Percentiles rank a stretch among this genome's conserved stretches.
phyloP scores from a whole-genome alignment of 37 sponge, comb jelly and placozoan genomes.

The Axinella damicornis region DNA sequence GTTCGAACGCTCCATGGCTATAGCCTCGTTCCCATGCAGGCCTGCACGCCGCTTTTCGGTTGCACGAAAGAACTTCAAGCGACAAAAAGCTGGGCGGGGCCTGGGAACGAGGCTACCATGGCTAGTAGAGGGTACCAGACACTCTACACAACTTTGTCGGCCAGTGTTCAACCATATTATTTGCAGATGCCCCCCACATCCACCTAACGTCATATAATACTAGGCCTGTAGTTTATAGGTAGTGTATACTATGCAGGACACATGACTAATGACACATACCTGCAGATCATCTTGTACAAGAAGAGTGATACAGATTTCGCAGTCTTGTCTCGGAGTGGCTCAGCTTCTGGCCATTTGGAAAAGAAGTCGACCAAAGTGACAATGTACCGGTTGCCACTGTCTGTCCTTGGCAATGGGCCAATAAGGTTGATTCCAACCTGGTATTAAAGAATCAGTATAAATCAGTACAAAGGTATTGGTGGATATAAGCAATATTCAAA shows the following conservation, averaged over 20 bases:
- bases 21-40: no score
- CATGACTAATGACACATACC: conserved; percentile 24
- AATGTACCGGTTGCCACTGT: conserved; percentile 35
- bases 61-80: no score
- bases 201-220: not conserved
- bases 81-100: no score
- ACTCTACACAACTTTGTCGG: no score
- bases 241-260: conserved; percentile 10
- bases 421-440: conserved; percentile 56
- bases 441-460: not conserved
- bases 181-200: not conserved
- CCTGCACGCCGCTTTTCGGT: no score
- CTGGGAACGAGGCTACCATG: no score
- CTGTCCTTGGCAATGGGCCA: conserved; percentile 42
- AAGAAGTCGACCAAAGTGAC: conserved; percentile 49
- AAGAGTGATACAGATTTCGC: conserved; percentile 37
- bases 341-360: conserved; percentile 61
- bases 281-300: conserved; percentile 46
- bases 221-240: not conserved
- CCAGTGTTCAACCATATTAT: conserved; percentile 1
- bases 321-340: conserved; percentile 25
- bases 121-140: no score
- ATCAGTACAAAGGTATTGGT: no score
- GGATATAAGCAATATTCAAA: no score
- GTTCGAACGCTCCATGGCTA: no score